Evolutionary conservation across 2,113 vertebrate species (phyloP), one percentile per base, ranked within the genome.

Genomic region (Melanerpes aurifrons): DNA sequence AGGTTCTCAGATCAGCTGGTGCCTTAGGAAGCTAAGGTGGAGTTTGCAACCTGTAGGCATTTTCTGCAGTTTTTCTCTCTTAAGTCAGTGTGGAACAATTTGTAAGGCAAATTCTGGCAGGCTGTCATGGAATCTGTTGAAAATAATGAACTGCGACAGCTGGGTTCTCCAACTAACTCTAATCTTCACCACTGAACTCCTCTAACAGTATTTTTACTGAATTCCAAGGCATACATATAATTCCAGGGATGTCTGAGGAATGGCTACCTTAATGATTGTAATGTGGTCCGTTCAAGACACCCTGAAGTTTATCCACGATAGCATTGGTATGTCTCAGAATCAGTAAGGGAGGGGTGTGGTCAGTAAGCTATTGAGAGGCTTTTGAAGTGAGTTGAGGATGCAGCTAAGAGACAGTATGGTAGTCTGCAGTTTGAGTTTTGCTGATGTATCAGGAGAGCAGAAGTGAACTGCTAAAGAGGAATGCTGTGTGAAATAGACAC

Each of bases 71-170:
- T 32, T 57, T 73, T 56, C n/a, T 48, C 25, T 86, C 43, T 40
- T 31, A 29, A 67, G 53, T 29, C 72, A 86, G 7, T 3, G 0
- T 35, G 57, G 86, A 78, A 64, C 66, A 59, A 71, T 64, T 57
- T 88, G 32, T 92, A 61, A 83, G 76, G 89, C 62, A 74, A 61
- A 88, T 80, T 63, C 69, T 81, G 88, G 64, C 92, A 80, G 56
- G 7, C 50, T 82, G 37, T 76, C 50, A 6, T 67, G 18, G 80
- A 77, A 67, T 90, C 57, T 84, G 69, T 77, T 88, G 86, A 35
- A 74, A 75, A 75, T 74, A 64, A 66, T 22, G 54, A 78, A 9
- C 28, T 48, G 31, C 57, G 70, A 25, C 62, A 72, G 43, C 48
- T 82, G 62, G 54, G 58, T 68, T 69, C 78, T 69, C 84, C 89